These are phyloP conservation scores for Heterodera carotae DNA, from an alignment of 1,140 invertebrate species.

Conservation along the genomic window DNA sequence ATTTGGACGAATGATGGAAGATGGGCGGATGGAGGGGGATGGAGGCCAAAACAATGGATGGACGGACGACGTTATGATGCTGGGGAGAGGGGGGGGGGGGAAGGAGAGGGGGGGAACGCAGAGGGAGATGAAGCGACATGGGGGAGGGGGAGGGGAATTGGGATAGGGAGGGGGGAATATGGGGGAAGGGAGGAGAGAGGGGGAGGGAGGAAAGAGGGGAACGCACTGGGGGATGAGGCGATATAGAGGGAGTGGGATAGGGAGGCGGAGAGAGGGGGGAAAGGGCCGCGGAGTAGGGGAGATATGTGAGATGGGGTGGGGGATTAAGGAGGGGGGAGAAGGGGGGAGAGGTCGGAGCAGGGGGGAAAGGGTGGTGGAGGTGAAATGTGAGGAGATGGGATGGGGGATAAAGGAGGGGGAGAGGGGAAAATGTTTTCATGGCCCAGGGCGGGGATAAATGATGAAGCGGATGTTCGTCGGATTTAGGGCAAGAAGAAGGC, in stretches of 20 bases:
- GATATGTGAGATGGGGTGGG: too few species aligned
- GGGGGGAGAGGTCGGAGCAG: too few species aligned
- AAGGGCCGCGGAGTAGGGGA: too few species aligned
- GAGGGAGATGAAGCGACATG: not conserved
- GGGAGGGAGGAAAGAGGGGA: not conserved
- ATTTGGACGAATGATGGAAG: not conserved
- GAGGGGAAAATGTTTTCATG: too few species aligned
- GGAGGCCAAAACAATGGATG: not conserved
- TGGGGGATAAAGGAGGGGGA: too few species aligned
- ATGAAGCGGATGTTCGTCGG: not conserved
- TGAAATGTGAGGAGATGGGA: too few species aligned
- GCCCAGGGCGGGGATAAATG: too few species aligned
- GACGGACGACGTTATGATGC: not conserved
- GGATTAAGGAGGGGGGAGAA: too few species aligned
- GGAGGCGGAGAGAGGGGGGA: too few species aligned
- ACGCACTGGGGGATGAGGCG: not conserved
- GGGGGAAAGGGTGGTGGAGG: too few species aligned
- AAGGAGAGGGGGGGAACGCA: too few species aligned
- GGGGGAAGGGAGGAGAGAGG: not conserved
- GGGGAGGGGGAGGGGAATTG: not conserved
- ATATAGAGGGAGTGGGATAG: not conserved
- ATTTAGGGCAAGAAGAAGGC: not conserved
- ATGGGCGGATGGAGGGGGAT: not conserved
- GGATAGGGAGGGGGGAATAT: not conserved
- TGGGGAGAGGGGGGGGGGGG: too few species aligned